These are phyloP conservation scores for Ursus arctos DNA, from an alignment of 2,113 vertebrate species.

Conservation along the genomic window DNA sequence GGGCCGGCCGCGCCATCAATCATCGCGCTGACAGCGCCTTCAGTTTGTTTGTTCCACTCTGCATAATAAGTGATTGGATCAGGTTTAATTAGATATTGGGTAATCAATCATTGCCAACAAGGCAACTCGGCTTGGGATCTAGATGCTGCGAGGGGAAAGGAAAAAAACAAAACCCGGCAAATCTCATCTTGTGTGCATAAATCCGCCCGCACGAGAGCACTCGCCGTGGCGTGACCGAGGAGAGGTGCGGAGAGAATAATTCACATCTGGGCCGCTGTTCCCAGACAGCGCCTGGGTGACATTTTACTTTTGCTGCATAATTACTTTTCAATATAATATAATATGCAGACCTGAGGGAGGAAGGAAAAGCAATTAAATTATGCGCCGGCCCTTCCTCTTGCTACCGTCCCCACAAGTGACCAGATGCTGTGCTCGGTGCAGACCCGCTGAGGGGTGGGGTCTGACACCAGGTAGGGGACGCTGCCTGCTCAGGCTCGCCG, in stretches of 20 bases:
- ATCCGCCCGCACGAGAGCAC: constrained; percentile 83
- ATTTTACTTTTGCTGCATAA: constrained; percentile 88
- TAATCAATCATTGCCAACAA: constrained; percentile 99
- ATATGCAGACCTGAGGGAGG: constrained; percentile 88
- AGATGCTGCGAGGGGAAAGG: constrained; percentile 84
- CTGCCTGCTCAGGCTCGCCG: fast-evolving
- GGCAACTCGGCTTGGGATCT: constrained; percentile 93
- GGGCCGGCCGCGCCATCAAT: constrained; percentile 99
- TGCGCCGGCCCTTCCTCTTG: constrained; percentile 56
- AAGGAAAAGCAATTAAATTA: constrained; percentile 88
- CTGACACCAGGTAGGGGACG: fast-evolving
- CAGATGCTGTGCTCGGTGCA: constrained; percentile 8
- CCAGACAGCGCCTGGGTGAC: constrained; percentile 86
- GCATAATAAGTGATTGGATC: constrained; percentile 99
- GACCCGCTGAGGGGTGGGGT: neutral
- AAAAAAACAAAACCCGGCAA: constrained; percentile 86
- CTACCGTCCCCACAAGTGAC: constrained; percentile 28
- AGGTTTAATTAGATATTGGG: constrained; percentile 99
- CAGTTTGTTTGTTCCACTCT: constrained; percentile 99
- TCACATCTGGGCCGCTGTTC: constrained; percentile 85
- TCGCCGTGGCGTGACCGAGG: constrained; percentile 84
- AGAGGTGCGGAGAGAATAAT: constrained; percentile 82
- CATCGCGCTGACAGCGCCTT: constrained; percentile 97
- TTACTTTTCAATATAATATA: constrained; percentile 89
- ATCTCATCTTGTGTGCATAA: constrained; percentile 87